Percentiles rank a stretch among this genome's conserved stretches.
These are phyloP conservation scores for Gastrophysa polygoni DNA, from an alignment of 2,888 invertebrate genomes.

Conservation along the genomic window DNA sequence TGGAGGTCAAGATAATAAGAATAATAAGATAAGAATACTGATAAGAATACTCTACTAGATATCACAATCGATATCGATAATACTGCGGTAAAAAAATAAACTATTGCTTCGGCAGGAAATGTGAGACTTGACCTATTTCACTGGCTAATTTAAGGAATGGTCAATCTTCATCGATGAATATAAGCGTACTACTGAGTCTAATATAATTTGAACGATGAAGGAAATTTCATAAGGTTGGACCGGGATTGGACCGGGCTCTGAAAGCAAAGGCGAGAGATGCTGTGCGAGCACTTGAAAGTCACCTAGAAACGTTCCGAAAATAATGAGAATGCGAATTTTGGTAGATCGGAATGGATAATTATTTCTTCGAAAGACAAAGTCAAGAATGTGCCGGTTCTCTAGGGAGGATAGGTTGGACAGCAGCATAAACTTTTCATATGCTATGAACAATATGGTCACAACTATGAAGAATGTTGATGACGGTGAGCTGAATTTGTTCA, in stretches of 20 bases:
- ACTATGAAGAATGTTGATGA: constrained; percentile 12
- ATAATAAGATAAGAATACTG: neutral
- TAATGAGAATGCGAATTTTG: neutral
- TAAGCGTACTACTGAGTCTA: neutral
- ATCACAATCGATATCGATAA: neutral
- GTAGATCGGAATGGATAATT: constrained; percentile 9
- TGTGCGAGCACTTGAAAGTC: neutral
- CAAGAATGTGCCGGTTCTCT: too few relatives aligned
- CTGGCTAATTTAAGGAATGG: constrained; percentile 2
- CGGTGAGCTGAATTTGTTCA: neutral
- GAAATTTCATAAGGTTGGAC: neutral
- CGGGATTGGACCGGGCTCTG: too few relatives aligned
- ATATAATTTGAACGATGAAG: constrained; percentile 1
- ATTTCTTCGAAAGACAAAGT: too few relatives aligned
- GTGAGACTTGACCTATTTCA: neutral
- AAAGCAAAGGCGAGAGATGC: constrained; percentile 6
- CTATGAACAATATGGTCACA: constrained; percentile 6
- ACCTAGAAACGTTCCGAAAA: neutral
- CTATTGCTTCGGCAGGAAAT: neutral
- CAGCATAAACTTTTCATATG: neutral
- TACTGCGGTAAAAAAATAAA: neutral
- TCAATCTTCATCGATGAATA: constrained; percentile 9
- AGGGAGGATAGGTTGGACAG: neutral
- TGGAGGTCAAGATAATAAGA: too few relatives aligned
- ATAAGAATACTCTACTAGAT: neutral